Conservation (phyloP, 2,797 vertebrate species). For the Silurus aristotelis region DNA sequence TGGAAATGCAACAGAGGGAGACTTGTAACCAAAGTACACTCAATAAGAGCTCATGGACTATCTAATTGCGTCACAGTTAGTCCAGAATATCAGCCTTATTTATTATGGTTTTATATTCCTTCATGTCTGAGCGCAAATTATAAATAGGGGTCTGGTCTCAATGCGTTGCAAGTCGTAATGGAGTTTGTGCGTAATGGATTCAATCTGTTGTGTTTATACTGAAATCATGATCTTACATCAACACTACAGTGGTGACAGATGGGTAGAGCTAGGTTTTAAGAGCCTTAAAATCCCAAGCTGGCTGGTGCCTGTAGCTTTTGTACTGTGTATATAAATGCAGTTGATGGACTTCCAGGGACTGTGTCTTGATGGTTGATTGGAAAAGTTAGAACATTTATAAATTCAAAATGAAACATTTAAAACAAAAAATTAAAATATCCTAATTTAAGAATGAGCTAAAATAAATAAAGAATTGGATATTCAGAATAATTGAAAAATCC, state of each 20-base stretch:
- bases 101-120: conserved; percentile 5
- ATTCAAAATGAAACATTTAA: background rate
- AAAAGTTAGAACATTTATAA: background rate
- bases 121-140: background rate
- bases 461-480: background rate
- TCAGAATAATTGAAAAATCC: background rate
- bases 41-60: background rate
- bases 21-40: background rate
- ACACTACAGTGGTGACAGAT: background rate
- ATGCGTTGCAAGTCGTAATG: background rate
- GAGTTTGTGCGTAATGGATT: conserved; percentile 14
- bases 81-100: background rate
- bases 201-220: conserved; percentile 9
- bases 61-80: background rate
- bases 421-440: too few species aligned
- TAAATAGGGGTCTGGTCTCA: conserved; percentile 31
- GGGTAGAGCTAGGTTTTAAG: background rate
- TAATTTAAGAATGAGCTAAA: too few species aligned
- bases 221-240: conserved; percentile 16
- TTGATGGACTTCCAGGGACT: background rate
- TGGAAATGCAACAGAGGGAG: background rate
- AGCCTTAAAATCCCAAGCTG: background rate
- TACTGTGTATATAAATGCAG: background rate
- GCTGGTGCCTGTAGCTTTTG: background rate
- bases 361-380: too few species aligned